These are phyloP conservation scores for Hoplostethus mediterraneus DNA, from an alignment of 2,797 vertebrate genomes.

Conservation along the genomic window DNA sequence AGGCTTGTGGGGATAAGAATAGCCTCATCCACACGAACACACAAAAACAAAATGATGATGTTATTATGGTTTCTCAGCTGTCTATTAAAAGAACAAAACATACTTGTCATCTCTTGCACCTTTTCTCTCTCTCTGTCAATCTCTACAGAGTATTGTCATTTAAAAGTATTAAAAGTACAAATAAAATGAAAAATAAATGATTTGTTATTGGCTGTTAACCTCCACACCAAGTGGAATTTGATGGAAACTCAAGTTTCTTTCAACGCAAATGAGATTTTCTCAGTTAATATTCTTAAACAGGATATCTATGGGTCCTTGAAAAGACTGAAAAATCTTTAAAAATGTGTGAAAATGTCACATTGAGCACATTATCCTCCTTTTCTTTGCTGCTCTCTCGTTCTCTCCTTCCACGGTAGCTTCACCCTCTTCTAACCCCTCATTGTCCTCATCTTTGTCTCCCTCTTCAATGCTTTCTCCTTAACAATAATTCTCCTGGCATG, in stretches of 20 bases:
- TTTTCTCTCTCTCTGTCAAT: neutral
- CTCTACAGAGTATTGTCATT: too few species aligned
- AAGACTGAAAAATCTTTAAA: too few species aligned
- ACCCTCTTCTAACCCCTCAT: neutral
- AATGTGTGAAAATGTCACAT: too few species aligned
- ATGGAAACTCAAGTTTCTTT: too few species aligned
- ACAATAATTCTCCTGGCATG: neutral
- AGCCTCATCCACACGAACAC: constrained; percentile 16
- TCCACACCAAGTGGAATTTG: too few species aligned
- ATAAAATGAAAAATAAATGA: too few species aligned
- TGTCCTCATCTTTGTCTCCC: neutral
- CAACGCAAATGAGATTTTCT: too few species aligned
- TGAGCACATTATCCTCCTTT: too few species aligned
- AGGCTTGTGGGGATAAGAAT: constrained; percentile 41
- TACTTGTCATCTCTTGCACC: neutral
- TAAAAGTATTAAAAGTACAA: too few species aligned
- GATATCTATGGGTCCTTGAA: too few species aligned
- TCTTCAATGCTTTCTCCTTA: neutral
- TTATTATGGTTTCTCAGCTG: constrained; percentile 27
- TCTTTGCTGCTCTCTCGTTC: neutral
- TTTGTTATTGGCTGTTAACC: too few species aligned
- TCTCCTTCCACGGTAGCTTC: neutral
- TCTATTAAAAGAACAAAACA: constrained; percentile 20
- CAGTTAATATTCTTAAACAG: too few species aligned
- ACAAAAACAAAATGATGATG: constrained; percentile 8